Evolutionary conservation across 1,140 invertebrate species (phyloP).

Genomic region (Anadara kagoshimensis): DNA sequence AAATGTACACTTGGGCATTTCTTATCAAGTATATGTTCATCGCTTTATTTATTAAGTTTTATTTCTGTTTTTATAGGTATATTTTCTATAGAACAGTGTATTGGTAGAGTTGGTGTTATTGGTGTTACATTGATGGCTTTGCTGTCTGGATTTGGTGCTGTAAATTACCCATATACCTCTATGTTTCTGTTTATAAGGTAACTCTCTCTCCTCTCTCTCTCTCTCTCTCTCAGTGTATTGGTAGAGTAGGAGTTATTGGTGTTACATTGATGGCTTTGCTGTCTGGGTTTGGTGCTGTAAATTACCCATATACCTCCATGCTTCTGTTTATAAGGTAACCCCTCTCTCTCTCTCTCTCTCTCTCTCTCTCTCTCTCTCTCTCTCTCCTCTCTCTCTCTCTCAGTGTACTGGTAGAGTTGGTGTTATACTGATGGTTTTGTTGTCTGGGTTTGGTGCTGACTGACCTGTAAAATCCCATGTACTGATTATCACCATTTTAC

Average conservation of each 20-base stretch:
- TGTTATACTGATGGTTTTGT: slow-evolving; percentile 98
- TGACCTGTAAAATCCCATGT: too few relatives aligned
- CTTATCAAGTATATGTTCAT: too few relatives aligned
- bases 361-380: too few relatives aligned
- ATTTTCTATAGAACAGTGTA: slow-evolving; percentile 94
- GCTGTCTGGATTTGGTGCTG: slow-evolving; percentile 99
- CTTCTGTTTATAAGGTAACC: too few relatives aligned
- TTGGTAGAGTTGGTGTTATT: slow-evolving; percentile 96
- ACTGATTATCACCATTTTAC: too few relatives aligned
- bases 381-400: too few relatives aligned
- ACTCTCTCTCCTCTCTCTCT: neutral
- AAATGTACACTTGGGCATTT: too few relatives aligned
- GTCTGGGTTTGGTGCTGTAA: too few relatives aligned
- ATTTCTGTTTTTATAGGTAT: slow-evolving; percentile 77
- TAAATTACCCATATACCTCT: slow-evolving; percentile 99
- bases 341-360: too few relatives aligned
- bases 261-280: slow-evolving; percentile 99
- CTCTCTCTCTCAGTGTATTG: slow-evolving; percentile 86
- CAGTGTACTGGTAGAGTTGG: slow-evolving; percentile 97
- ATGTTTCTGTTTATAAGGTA: slow-evolving; percentile 99
- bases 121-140: slow-evolving; percentile 99
- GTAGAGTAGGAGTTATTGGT: slow-evolving; percentile 96
- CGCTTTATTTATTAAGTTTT: too few relatives aligned
- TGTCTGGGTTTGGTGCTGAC: slow-evolving; percentile 99
- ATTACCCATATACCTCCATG: too few relatives aligned